These are phyloP conservation scores for Sylvicola fuscatus DNA, from an alignment of 2,888 invertebrate species.

Conservation along the genomic window DNA sequence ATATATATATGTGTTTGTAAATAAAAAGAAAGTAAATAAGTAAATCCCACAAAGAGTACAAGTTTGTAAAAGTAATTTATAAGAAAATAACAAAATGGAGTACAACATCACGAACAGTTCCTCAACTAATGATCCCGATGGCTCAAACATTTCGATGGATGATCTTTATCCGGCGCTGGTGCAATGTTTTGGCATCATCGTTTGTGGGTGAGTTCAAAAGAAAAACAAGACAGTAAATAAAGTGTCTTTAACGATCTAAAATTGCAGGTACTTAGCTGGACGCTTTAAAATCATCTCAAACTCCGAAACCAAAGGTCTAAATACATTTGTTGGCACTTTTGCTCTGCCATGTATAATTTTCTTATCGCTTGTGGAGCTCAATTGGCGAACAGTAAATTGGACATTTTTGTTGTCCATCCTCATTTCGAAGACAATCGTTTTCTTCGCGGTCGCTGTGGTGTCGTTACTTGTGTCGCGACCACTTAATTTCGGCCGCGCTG, in stretches of 20 bases:
- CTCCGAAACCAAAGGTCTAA: slow-evolving; percentile 73
- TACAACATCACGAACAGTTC: too few species aligned
- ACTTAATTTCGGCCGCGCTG: slow-evolving; percentile 62
- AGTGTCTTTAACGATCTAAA: slow-evolving; percentile 3
- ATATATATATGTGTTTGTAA: too few species aligned
- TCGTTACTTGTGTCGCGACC: slow-evolving; percentile 64
- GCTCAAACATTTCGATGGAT: slow-evolving; percentile 31
- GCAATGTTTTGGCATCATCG: slow-evolving; percentile 79
- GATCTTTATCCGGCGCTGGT: slow-evolving; percentile 78
- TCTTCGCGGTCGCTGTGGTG: slow-evolving; percentile 54
- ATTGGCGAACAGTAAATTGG: slow-evolving; percentile 78
- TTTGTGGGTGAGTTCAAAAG: slow-evolving; percentile 53
- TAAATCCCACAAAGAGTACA: too few species aligned
- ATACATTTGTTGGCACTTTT: slow-evolving; percentile 84
- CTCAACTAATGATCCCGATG: slow-evolving; percentile 3
- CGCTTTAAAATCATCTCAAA: slow-evolving; percentile 61
- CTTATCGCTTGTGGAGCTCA: slow-evolving; percentile 63
- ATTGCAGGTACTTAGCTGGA: slow-evolving; percentile 60
- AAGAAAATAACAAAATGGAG: too few species aligned
- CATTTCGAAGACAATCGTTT: slow-evolving; percentile 68
- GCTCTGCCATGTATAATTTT: slow-evolving; percentile 84
- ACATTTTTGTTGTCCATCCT: slow-evolving; percentile 69
- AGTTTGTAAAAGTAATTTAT: too few species aligned
- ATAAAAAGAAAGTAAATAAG: too few species aligned
- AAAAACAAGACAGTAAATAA: not conserved